Evolutionary conservation across 2,113 vertebrate genomes (phyloP).

Genomic region (Mus musculus): DNA sequence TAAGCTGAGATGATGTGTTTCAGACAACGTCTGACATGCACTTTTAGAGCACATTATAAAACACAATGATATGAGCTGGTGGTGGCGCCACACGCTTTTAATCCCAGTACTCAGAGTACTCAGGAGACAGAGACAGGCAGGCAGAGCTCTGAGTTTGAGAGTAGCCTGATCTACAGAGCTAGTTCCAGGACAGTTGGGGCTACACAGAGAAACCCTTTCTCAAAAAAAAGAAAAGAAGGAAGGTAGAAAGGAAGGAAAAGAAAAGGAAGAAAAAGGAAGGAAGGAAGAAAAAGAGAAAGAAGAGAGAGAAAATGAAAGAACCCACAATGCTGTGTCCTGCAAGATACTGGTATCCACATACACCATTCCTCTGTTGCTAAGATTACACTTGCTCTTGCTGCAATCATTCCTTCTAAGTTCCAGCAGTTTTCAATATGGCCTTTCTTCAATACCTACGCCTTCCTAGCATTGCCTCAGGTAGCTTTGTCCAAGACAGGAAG

Average conservation of each 20-base stretch:
- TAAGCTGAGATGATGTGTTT: background rate
- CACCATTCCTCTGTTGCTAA: fast-evolving
- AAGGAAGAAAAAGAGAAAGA: background rate
- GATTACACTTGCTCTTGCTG: background rate
- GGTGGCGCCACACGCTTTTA: background rate
- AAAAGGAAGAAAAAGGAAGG: background rate
- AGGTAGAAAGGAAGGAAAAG: background rate
- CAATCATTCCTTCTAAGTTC: background rate
- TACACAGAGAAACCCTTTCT: background rate
- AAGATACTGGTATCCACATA: fast-evolving
- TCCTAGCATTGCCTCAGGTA: background rate
- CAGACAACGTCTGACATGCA: background rate
- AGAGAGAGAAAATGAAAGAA: background rate
- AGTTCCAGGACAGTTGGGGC: background rate
- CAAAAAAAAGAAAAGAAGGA: background rate
- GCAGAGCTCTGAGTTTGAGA: background rate
- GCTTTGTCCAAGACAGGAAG: background rate
- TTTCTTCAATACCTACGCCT: background rate
- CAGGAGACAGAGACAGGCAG: background rate
- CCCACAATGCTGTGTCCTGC: background rate
- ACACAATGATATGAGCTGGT: background rate
- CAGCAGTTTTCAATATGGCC: background rate
- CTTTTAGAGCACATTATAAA: background rate
- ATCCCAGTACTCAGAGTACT: background rate
- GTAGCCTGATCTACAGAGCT: background rate